Base-by-base conservation (phyloP, 2,888 invertebrate species). In the Trachelus tabidus region DNA sequence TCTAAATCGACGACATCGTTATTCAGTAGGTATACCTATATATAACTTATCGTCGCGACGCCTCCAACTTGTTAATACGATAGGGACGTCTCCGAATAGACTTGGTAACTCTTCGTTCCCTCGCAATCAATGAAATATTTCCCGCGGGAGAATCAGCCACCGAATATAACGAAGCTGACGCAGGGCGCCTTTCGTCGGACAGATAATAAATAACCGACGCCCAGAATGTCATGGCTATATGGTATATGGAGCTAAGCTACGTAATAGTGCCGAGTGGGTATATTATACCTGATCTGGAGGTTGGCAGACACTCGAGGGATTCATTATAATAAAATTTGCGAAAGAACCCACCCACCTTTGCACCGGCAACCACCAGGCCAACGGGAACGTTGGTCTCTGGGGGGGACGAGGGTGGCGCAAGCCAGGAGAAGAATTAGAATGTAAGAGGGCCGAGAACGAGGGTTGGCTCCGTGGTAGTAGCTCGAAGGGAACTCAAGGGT, bases 61-160 rank as follows among this genome's bases (percentile, higher is more conserved):
- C 23, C 56, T 23, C 2, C 23, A 56, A 40, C 40, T 40, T 40
- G 15, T 15, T 40, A 40, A 40, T 40, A 6, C 6, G 40, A 40
- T 15, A 40, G 40, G 40, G 0, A 40, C 40, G 40, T 15, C 40
- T 40, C 81, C 76, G 83, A 86, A 86, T 86, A 85, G 83, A 87
- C 86, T 86, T 86, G 84, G 83, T 87, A 87, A 84, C 80, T 56
- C 74, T 77, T 75, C 77, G 78, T 73, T 56, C 6, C 34, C 31
- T 11, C 77, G 81, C 85, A 87, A 87, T 88, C 86, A 88, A 85
- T 79, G 80, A 86, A 86, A 84, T 80, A 85, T 81, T 83, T 84
- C 80, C 84, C 74, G 34, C 1, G 76, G 73, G 76, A 34, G 15
- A 56, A 56, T 56, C 56, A 23, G 69, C 30, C 69, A 69, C 68